Percentiles rank a stretch among this genome's conserved stretches.
Evolutionary conservation across 2,888 invertebrate genomes (phyloP).

Genomic region (Bugula neritina): DNA sequence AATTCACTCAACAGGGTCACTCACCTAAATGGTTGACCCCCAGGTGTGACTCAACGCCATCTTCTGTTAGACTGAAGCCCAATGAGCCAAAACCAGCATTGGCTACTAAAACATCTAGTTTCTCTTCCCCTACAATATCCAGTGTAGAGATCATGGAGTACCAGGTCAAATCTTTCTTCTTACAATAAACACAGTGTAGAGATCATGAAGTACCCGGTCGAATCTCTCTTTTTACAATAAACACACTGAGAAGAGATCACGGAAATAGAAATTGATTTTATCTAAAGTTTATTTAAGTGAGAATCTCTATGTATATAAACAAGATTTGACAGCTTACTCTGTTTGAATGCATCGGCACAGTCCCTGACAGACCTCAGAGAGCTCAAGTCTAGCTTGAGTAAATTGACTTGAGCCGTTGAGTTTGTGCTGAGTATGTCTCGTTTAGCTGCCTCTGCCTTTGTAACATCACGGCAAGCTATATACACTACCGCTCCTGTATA

Average conservation of each 20-base stretch:
- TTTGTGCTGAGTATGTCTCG: neutral
- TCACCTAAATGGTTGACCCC: neutral
- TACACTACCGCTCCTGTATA: neutral
- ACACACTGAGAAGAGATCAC: too few relatives aligned
- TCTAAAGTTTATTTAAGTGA: too few relatives aligned
- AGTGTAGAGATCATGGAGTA: neutral
- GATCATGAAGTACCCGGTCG: too few relatives aligned
- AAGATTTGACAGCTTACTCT: too few relatives aligned
- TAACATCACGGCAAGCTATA: neutral
- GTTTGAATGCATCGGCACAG: neutral
- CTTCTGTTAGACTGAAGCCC: neutral
- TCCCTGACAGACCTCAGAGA: neutral
- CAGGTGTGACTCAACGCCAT: constrained; percentile 1
- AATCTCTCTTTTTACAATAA: too few relatives aligned
- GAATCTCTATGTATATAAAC: too few relatives aligned
- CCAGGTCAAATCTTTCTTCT: too few relatives aligned
- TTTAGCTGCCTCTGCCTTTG: neutral
- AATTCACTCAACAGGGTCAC: too few relatives aligned
- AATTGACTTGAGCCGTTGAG: neutral
- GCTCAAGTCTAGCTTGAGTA: neutral
- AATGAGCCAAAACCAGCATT: constrained; percentile 17
- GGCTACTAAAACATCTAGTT: neutral
- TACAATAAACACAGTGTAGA: too few relatives aligned
- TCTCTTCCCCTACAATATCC: neutral
- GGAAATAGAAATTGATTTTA: too few relatives aligned